phyloP scores from a whole-genome alignment of 64 coral and sea anemone genomes.

The Platygyra sinensis region DNA sequence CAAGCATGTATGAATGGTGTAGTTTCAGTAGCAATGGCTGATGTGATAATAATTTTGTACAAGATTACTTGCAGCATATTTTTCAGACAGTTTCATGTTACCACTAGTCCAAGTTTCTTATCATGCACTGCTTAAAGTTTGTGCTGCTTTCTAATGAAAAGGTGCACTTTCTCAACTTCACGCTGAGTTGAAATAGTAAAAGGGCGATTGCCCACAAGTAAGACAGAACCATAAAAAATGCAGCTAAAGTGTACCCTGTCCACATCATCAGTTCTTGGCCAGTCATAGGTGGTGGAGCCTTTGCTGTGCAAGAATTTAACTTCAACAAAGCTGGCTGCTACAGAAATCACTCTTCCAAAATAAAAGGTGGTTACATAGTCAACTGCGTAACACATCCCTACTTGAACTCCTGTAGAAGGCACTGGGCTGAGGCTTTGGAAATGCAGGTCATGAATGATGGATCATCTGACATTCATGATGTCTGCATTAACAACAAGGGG shows the following conservation, averaged over 20 bases:
- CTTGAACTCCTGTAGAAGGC: neutral
- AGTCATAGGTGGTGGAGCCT: slow-evolving; percentile 13
- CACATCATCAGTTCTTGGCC: slow-evolving; percentile 15
- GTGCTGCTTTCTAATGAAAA: too few relatives aligned
- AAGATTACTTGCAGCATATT: too few relatives aligned
- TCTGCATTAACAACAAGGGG: slow-evolving; percentile 19
- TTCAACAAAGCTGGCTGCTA: slow-evolving; percentile 21
- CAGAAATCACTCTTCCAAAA: slow-evolving; percentile 25
- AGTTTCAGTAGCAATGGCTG: too few relatives aligned
- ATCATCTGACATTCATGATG: neutral
- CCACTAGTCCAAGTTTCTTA: too few relatives aligned
- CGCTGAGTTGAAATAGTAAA: slow-evolving; percentile 40
- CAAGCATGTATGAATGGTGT: too few relatives aligned
- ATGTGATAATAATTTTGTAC: too few relatives aligned
- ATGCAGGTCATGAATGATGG: slow-evolving; percentile 32
- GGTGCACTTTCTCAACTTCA: too few relatives aligned
- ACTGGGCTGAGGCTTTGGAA: slow-evolving; percentile 6
- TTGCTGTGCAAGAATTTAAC: slow-evolving; percentile 34
- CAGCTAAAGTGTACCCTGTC: slow-evolving; percentile 11
- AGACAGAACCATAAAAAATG: slow-evolving; percentile 53
- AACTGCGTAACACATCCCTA: slow-evolving; percentile 26
- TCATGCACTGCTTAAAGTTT: too few relatives aligned
- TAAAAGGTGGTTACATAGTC: slow-evolving; percentile 38
- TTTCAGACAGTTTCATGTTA: too few relatives aligned
- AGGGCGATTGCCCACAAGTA: too few relatives aligned